Evolutionary conservation across 1,140 invertebrate species (phyloP).

Genomic region (Caenorhabditis inopinata): DNA sequence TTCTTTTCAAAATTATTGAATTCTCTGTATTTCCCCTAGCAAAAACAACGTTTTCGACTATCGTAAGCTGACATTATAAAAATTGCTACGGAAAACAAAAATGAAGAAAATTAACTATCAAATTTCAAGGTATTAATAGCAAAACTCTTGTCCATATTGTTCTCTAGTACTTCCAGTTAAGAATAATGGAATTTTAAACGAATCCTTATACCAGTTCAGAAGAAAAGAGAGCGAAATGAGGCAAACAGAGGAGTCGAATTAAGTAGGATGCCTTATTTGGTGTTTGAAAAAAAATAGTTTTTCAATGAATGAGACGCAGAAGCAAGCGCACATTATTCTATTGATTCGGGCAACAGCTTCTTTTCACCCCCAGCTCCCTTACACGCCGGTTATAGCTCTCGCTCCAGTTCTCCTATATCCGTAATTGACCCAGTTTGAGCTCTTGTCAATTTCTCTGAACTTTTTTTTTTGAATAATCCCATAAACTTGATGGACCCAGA

Average conservation of each 20-base stretch:
- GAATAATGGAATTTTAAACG: not conserved
- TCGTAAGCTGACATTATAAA: too few species aligned
- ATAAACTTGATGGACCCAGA: too few species aligned
- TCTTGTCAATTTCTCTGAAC: not conserved
- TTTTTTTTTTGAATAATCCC: not conserved
- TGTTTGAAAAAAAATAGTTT: not conserved
- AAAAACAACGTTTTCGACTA: too few species aligned
- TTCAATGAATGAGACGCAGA: constrained; percentile 1
- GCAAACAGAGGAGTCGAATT: not conserved
- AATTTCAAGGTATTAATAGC: too few species aligned
- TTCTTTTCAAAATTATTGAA: too few species aligned
- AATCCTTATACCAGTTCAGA: not conserved
- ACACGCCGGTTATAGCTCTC: not conserved
- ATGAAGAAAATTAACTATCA: too few species aligned
- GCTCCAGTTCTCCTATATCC: not conserved
- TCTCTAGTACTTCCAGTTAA: too few species aligned
- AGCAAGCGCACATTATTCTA: not conserved
- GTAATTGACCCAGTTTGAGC: not conserved
- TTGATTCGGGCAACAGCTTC: constrained; percentile 14
- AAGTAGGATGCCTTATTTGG: not conserved
- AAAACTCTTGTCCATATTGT: too few species aligned
- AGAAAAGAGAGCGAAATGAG: not conserved
- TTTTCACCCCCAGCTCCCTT: not conserved
- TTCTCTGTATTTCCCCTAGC: too few species aligned
- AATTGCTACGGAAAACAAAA: too few species aligned